These are phyloP conservation scores for Stenopsyche tienmushanensis DNA, from an alignment of 1,140 invertebrate genomes.

Conservation along the genomic window DNA sequence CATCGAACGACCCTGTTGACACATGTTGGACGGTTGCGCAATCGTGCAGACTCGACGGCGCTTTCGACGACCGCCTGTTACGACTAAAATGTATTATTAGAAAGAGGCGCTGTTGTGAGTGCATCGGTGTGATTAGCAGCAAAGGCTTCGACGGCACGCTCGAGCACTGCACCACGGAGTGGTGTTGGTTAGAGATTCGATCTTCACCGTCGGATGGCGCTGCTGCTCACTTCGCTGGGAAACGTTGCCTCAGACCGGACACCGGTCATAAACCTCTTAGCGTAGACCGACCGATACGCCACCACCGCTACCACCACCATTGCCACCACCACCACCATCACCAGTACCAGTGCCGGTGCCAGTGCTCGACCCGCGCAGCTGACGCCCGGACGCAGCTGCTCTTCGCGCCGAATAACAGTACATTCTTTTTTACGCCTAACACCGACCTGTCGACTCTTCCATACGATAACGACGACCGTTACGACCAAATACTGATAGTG, in stretches of 20 bases:
- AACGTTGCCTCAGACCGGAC: neutral
- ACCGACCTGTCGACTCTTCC: too few relatives aligned
- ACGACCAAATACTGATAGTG: too few relatives aligned
- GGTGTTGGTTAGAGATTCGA: too few relatives aligned
- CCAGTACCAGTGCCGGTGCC: neutral
- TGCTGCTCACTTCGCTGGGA: neutral
- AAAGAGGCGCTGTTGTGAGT: too few relatives aligned
- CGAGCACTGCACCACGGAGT: too few relatives aligned
- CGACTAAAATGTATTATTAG: too few relatives aligned
- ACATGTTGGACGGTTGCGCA: too few relatives aligned
- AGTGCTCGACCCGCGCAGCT: constrained; percentile 10
- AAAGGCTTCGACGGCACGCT: too few relatives aligned
- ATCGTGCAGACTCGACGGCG: too few relatives aligned
- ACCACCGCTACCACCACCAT: neutral
- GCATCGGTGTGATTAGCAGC: too few relatives aligned
- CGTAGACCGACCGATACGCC: neutral
- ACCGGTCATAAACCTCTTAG: constrained; percentile 35
- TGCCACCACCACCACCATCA: neutral
- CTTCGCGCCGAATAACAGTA: constrained; percentile 26
- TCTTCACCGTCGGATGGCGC: constrained; percentile 13
- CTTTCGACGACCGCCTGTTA: too few relatives aligned
- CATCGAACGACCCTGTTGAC: too few relatives aligned
- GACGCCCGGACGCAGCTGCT: constrained; percentile 6
- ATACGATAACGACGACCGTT: neutral
- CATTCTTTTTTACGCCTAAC: constrained; percentile 11